Base-by-base conservation (phyloP, 2,888 invertebrate genomes). In the Neria commutata region DNA sequence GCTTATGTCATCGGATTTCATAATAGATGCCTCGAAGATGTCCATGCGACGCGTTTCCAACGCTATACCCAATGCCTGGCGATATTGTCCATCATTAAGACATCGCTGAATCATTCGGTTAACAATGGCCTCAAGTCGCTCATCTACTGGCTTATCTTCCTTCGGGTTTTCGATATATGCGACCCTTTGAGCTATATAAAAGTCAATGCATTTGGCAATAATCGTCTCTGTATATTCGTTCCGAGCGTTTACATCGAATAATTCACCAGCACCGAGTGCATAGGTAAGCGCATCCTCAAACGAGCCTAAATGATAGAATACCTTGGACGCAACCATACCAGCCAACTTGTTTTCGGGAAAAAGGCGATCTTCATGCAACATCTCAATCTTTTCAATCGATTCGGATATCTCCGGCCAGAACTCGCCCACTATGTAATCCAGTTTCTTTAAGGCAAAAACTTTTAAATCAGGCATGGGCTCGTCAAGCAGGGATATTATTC, bases 331-430 rank as follows among this genome's bases (percentile, higher is more conserved):
- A 4, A 99, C 95, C 69, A 99, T 86, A 25, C 98, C 98, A 51
- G 99, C 98, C 54, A 98, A 83, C 75, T 96, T 91, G 74, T 94
- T 91, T 77, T 97, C 92, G 34, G 88, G 87, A 81, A 99, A 92
- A 34, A 84, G 85, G 75, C 92, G 89, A 77, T 98, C 95, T 83
- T 98, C 98, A 76, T 97, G 94, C 25, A 99, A 85, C 79, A 95
- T 94, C 84, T 99, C 98, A 74, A 98, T 97, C 84, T 96, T 98
- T 75, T 94, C 94, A 71, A 98, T 95, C 14, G 96, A 94, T 83
- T 98, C 98, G 0, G 97, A 96, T 71, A 98, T 98, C 84, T 98
- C 98, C 8, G 98, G 95, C 98, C 98, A 98, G 84, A 98, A 98
- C 79, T 95, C 94, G 81, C 98, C 95, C 1, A 98, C 97, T 73